These are phyloP conservation scores for Parazoanthus darwini DNA, from an alignment of 92 coral and sea anemone species.

Conservation along the genomic window DNA sequence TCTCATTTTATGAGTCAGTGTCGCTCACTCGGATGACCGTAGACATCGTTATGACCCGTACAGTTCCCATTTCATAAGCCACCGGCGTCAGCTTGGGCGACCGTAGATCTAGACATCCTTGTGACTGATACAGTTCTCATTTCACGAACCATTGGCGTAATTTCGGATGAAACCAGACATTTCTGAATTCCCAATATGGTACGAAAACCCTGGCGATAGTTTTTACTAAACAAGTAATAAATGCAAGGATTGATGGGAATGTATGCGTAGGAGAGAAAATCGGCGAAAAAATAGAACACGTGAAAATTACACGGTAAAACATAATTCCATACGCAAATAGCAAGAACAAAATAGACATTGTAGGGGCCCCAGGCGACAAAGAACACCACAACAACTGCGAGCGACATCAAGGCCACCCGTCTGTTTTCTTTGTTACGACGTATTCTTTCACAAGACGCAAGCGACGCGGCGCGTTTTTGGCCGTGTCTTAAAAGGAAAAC, in stretches of 20 bases:
- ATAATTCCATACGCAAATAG: not conserved
- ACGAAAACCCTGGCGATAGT: conserved; percentile 9
- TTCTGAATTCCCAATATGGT: not conserved
- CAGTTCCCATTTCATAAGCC: not conserved
- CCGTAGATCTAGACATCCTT: not conserved
- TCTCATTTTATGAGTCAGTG: not conserved
- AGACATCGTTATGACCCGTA: not conserved
- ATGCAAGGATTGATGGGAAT: conserved; percentile 8
- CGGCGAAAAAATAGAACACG: not conserved
- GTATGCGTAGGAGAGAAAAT: not conserved
- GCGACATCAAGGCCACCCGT: conserved; percentile 8
- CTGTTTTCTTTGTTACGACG: conserved; percentile 9
- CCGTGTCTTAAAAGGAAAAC: not conserved
- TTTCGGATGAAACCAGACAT: not conserved
- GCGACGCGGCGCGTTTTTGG: not conserved
- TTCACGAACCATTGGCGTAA: not conserved
- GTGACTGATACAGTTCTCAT: not conserved
- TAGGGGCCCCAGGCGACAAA: not conserved
- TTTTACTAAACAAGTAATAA: not conserved
- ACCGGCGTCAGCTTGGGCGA: no score
- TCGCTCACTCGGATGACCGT: not conserved
- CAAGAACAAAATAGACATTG: not conserved
- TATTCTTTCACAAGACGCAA: not conserved
- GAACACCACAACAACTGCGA: conserved; percentile 5
- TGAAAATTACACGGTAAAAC: not conserved